Evolutionary conservation across 2,888 invertebrate genomes (phyloP), one percentile per base, ranked within the genome.

Genomic region (Apamea crenata): DNA sequence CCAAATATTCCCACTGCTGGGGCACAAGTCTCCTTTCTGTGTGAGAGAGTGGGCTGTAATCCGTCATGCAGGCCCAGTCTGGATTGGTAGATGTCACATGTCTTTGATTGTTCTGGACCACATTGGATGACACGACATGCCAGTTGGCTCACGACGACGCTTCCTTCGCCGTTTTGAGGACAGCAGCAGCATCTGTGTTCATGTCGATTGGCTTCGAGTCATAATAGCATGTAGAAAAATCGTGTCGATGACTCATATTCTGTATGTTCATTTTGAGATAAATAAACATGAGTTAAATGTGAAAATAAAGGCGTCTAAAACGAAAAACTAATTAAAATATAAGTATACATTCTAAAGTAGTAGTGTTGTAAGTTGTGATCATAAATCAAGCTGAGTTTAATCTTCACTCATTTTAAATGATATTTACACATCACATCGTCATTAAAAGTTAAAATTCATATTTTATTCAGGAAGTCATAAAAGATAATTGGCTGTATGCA

Each of bases 401-500:
- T 77, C 47, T 61, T 29, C n/a, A 66, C 29, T 67, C 8, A 66
- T 74, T 79, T 86, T 74, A 67, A 74, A 80, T 74, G 36, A 63
- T 79, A 76, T 77, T 80, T 67, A 44, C 59, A 59, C 72, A 75
- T 73, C 18, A 70, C 47, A 63, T 47, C 6, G 53, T 76, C 50
- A 82, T 82, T 73, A 79, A 70, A 50, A 75, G 25, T 70, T n/a
- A 25, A 56, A 72, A 76, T 74, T 63, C 59, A 75, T 67, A 61
- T 40, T 68, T 74, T 32, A 84, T 77, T 80, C 84, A 78, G 71
- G 75, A 83, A 81, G 78, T 79, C 77, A 86, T 84, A 84, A 83
- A 87, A 88, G 72, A 69, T 90, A 89, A 89, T 89, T 90, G 87
- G 88, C 84, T 84, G 85, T 79, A 85, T 84, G 77, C 69, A 81